Conservation (phyloP, 92 coral and sea anemone species). For the Epizoanthus ramosus region DNA sequence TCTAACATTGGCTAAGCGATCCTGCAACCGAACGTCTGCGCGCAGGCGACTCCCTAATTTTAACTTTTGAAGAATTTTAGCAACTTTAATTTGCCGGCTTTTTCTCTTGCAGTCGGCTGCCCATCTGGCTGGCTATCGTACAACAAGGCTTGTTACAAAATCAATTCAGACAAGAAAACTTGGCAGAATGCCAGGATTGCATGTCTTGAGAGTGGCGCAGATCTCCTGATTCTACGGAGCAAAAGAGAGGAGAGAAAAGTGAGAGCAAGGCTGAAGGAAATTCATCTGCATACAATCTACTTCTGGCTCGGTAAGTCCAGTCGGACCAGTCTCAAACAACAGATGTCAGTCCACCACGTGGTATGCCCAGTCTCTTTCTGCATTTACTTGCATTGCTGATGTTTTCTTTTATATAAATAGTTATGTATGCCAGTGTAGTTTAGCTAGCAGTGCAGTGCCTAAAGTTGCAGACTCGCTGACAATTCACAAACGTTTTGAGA, state of each 20-base stretch:
- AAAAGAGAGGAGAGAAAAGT: conserved; percentile 68
- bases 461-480: too few species aligned
- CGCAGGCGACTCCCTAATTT: neutral
- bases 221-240: conserved; percentile 68
- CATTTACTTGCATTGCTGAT: too few species aligned
- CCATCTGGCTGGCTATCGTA: conserved; percentile 76
- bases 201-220: conserved; percentile 75
- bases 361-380: neutral
- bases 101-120: conserved; percentile 57
- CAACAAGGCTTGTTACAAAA: conserved; percentile 74
- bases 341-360: neutral
- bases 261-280: conserved; percentile 58
- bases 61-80: neutral
- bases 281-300: conserved; percentile 51
- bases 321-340: neutral
- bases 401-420: too few species aligned
- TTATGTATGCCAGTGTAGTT: too few species aligned
- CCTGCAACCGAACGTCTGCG: neutral
- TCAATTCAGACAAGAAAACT: conserved; percentile 31
- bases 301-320: conserved; percentile 87
- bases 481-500: too few species aligned
- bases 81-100: too few species aligned
- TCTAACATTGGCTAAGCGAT: neutral
- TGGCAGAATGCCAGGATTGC: conserved; percentile 67
- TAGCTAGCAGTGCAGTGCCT: too few species aligned